Percentiles rank a stretch among this genome's conserved stretches.
These are phyloP conservation scores for Cettia cetti DNA, from an alignment of 2,113 vertebrate genomes.

Conservation along the genomic window DNA sequence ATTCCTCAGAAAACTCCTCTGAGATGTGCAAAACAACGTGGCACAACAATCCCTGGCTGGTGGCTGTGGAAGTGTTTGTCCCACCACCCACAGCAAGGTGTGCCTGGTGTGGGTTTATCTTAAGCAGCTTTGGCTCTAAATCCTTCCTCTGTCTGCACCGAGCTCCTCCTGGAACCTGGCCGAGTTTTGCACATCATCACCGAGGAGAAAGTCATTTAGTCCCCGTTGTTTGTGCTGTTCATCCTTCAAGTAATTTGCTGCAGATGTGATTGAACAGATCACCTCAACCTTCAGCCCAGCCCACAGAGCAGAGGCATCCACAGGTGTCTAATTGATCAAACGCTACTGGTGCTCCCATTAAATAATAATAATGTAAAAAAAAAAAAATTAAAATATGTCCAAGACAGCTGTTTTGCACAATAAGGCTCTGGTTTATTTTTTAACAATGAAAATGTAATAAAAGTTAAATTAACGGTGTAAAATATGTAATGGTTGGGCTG, in stretches of 20 bases:
- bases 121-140: constrained; percentile 42
- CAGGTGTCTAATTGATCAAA: not conserved
- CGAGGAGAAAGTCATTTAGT: not conserved
- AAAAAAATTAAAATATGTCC: not conserved
- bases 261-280: not conserved
- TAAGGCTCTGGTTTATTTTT: constrained; percentile 51
- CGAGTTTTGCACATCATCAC: not conserved
- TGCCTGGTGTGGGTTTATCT: fast-evolving
- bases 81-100: not conserved
- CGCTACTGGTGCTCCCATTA: not conserved
- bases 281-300: not conserved
- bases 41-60: not conserved
- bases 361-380: constrained; percentile 11
- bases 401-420: constrained; percentile 40
- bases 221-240: not conserved
- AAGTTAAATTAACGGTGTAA: constrained; percentile 51
- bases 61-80: not conserved
- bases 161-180: not conserved
- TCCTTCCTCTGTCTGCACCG: not conserved
- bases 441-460: constrained; percentile 31
- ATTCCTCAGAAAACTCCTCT: not conserved
- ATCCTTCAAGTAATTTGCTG: constrained; percentile 31
- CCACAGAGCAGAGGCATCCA: not conserved
- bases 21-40: not conserved
- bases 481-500: constrained; percentile 7